Evolutionary conservation across 92 coral and sea anemone genomes (phyloP).

Genomic region (Porites lobata): DNA sequence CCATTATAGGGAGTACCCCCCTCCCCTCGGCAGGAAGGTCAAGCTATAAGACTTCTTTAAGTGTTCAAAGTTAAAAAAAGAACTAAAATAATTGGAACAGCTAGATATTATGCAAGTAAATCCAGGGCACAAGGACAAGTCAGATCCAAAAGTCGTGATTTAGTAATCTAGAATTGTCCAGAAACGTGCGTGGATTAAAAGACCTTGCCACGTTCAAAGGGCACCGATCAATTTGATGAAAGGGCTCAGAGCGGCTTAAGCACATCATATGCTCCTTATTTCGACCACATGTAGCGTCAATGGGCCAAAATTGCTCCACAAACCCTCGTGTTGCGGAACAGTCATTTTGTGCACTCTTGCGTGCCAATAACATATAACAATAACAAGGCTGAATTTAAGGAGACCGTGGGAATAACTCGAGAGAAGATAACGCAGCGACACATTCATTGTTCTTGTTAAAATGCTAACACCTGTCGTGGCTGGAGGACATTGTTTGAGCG

Average conservation of each 20-base stretch:
- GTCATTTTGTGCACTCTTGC: neutral
- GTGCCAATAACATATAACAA: neutral
- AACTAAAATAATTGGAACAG: too few species aligned
- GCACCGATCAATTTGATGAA: conserved; percentile 13
- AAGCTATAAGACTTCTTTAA: too few species aligned
- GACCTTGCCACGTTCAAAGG: conserved; percentile 10
- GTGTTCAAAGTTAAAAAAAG: too few species aligned
- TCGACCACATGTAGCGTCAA: conserved; percentile 15
- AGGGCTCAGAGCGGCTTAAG: neutral
- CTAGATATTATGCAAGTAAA: too few species aligned
- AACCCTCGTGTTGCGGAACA: neutral
- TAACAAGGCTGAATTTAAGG: neutral
- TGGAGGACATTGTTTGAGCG: conserved; percentile 6
- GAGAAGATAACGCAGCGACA: conserved; percentile 32
- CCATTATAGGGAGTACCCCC: too few species aligned
- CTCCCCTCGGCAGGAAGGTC: too few species aligned
- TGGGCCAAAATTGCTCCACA: neutral
- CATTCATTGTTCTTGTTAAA: conserved; percentile 10
- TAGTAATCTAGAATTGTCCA: neutral
- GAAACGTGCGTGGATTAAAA: neutral
- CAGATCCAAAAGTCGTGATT: too few species aligned
- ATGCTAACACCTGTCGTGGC: conserved; percentile 48
- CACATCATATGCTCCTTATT: neutral
- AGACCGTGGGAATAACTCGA: conserved; percentile 43
- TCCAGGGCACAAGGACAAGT: too few species aligned